Base-by-base conservation (phyloP, 2,113 vertebrate genomes). In the Platysteira castanea region DNA sequence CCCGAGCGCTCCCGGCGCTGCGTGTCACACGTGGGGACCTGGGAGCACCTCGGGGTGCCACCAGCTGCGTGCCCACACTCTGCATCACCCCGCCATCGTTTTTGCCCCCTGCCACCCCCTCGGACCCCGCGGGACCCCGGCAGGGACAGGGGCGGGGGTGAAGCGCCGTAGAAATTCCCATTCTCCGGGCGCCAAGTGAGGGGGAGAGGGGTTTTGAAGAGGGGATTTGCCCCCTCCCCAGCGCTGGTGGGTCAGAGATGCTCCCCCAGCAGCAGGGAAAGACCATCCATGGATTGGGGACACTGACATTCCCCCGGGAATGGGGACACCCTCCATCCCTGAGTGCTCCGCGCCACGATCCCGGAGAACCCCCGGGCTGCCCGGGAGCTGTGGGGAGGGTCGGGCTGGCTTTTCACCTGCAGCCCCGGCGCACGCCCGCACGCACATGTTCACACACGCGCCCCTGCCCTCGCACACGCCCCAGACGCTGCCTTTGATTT, bases 271-370 rank as follows among this genome's bases (percentile, higher is more conserved):
- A 50, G 31, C 71, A 3, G 20, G 17, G 52, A 83, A 3, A 4
- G 9, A 10, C 7, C 28, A 5, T 11, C 31, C 28, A 1, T 0
- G 8, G 30, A 30, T 5, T 0, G 1, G 60, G 21, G 60, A 67
- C 46, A 19, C 0, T 0, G 17, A 7, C 54, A n/a, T 75, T 14
- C 18, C 10, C 15, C 17, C 1, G 2, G 30, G 13, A 9, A 7
- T 5, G 5, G 52, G n/a, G 35, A 37, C 54, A 18, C 9, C 14
- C 30, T 17, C 65, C 35, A 13, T 4, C 42, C 37, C 76, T 1
- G 0, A 1, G 1, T 0, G 35, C 39, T 44, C 54, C 9, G 1
- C 3, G 2, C 46, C 33, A 2, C 1, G 0, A 17, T 21, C 23
- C 46, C 4, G 1, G 26, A 42, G 30, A 15, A 30, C 5, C 3